Evolutionary conservation across 2,888 invertebrate species (phyloP), one percentile per base, ranked within the genome.

Genomic region (Seira ritae): DNA sequence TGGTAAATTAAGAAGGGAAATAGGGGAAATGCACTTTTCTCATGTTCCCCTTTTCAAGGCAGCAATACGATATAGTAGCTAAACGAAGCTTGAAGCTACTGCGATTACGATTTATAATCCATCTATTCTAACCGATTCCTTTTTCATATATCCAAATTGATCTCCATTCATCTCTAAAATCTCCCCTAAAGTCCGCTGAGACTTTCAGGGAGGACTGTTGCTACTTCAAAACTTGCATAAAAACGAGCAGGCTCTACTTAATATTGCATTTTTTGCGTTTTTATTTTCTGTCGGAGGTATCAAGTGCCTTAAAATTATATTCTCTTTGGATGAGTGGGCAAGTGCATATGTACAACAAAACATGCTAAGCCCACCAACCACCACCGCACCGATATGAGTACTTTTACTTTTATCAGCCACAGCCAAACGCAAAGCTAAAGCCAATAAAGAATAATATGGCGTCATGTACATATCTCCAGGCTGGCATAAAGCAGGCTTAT

Each of bases 121-220:
- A 55, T 71, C 17, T 23, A 55, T 71, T 12, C 60, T n/a, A 8
- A 20, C 20, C 70, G 70, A 71, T 37, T 46, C 37, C 70, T 19
- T 42, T 19, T 77, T 20, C 70, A 42, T 62, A 65, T 55, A 77
- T 65, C 65, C 20, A 23, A 55, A 76, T 68, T 74, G 65, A 69
- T 62, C 69, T 69, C 70, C 50, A 75, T 70, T 80, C 80, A 80
- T 80, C 74, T 74, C 80, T 69, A 24, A 80, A 80, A 80, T 80
- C 80, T 80, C 80, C 80, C 80, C 75, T 70, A 69, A 42, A 42
- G 70, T 75, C 80, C 80, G 42, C 24, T 70, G 80, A 80, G 80
- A 80, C 42, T 42, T 42, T n/a, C n/a, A n/a, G 42, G 42, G 42
- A 42, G 42, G 42, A 42, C 80, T 70, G 80, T 70, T 80, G 75